Evolutionary conservation across 2,113 vertebrate species (phyloP).

Genomic region (Monopterus albus): DNA sequence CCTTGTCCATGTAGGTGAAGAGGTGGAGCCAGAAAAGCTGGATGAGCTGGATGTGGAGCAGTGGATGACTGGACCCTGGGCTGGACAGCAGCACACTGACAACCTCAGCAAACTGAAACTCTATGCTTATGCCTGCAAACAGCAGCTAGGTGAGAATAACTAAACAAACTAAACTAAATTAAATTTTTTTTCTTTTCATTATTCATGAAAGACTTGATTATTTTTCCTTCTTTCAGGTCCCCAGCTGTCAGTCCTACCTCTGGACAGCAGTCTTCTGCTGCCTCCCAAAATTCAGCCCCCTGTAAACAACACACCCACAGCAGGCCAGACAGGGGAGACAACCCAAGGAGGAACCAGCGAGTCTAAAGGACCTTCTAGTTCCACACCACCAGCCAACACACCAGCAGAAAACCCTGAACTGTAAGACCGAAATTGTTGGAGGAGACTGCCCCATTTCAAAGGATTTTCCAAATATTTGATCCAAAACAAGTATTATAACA

Average conservation of each 20-base stretch:
- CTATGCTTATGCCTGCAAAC: conserved; percentile 92
- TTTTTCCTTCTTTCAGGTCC: conserved; percentile 81
- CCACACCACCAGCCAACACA: conserved; percentile 76
- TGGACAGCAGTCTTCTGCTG: conserved; percentile 91
- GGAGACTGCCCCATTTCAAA: background rate
- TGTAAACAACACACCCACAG: conserved; percentile 66
- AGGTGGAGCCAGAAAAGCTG: conserved; percentile 82
- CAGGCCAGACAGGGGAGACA: conserved; percentile 79
- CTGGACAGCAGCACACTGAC: conserved; percentile 88
- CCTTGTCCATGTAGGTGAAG: conserved; percentile 89
- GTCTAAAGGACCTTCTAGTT: conserved; percentile 78
- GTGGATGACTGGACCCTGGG: conserved; percentile 91
- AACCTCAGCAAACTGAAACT: conserved; percentile 95
- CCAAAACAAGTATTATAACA: background rate
- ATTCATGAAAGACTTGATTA: background rate
- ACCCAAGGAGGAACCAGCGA: conserved; percentile 79
- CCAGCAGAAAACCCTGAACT: conserved; percentile 76
- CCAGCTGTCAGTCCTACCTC: conserved; percentile 89
- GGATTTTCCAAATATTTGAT: background rate
- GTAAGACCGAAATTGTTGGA: conserved; percentile 53
- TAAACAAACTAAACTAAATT: no score
- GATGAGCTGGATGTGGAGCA: conserved; percentile 89
- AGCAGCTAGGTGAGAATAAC: conserved; percentile 88
- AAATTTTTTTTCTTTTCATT: no score
- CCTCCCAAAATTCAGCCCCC: conserved; percentile 88